Percentiles rank a stretch among this genome's conserved stretches.
phyloP scores from a whole-genome alignment of 2,888 invertebrate genomes.

The Hecatera dysodea region DNA sequence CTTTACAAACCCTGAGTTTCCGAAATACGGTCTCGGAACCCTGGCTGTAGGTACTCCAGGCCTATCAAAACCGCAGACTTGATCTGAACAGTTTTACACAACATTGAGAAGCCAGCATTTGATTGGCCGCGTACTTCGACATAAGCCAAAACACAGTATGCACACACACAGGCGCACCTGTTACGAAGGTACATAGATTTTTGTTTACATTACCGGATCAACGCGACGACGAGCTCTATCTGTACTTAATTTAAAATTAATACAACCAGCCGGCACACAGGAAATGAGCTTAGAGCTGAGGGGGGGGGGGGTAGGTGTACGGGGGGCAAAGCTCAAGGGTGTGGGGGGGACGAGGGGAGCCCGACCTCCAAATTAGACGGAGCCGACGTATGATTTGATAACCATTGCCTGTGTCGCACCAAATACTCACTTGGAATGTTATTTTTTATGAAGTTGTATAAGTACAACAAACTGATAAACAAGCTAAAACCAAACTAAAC shows the following conservation, averaged over 20 bases:
- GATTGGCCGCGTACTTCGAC: background rate
- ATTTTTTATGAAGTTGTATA: background rate
- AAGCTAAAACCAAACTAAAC: too few species aligned
- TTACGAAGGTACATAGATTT: conserved; percentile 55
- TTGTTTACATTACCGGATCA: conserved; percentile 68
- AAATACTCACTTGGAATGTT: conserved; percentile 18
- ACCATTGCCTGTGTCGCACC: conserved; percentile 66
- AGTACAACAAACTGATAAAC: too few species aligned
- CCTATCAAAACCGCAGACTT: background rate
- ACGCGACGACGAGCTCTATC: conserved; percentile 64
- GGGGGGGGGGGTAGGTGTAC: conserved; percentile 59
- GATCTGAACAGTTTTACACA: too few species aligned
- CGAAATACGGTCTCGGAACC: too few species aligned
- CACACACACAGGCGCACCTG: conserved; percentile 2
- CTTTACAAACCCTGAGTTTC: background rate
- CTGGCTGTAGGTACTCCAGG: background rate
- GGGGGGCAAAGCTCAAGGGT: conserved; percentile 37
- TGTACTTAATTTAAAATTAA: conserved; percentile 92
- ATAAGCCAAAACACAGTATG: background rate
- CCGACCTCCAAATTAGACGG: conserved; percentile 81
- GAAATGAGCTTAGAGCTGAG: conserved; percentile 92
- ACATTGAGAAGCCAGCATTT: background rate
- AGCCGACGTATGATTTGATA: conserved; percentile 78
- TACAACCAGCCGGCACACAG: conserved; percentile 93
- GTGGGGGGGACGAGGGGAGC: conserved; percentile 52